Evolutionary conservation across 2,113 vertebrate genomes (phyloP).

Genomic region (Anoplopoma fimbria): DNA sequence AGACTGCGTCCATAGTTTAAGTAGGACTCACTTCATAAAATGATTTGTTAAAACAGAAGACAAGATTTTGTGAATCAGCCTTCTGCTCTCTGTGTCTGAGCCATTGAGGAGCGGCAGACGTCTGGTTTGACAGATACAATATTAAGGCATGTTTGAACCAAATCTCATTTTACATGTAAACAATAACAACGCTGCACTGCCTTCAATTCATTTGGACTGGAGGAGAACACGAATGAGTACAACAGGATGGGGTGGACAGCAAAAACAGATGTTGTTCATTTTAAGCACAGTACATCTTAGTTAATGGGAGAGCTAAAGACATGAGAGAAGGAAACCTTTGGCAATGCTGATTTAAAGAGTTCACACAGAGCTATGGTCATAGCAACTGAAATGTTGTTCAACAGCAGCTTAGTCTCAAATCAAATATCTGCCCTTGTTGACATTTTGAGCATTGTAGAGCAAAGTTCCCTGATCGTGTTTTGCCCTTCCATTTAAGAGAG

Average conservation of each 20-base stretch:
- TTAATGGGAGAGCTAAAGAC: background rate
- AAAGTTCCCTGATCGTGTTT: background rate
- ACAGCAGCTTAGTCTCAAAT: background rate
- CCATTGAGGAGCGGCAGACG: too few species aligned
- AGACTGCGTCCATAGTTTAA: background rate
- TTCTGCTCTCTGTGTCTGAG: background rate
- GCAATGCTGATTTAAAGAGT: background rate
- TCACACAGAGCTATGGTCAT: background rate
- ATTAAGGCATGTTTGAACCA: constrained; percentile 8
- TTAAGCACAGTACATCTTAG: background rate
- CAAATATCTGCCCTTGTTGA: background rate
- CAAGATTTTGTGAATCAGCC: background rate
- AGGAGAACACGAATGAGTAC: background rate
- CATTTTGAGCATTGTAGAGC: background rate
- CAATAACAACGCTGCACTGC: background rate
- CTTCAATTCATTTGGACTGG: background rate
- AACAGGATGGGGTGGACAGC: background rate
- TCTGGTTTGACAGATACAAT: background rate
- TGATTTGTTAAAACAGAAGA: background rate
- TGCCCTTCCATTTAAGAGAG: background rate
- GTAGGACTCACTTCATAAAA: background rate
- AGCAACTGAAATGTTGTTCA: background rate
- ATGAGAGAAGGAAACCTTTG: background rate
- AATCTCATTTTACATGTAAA: constrained; percentile 26
- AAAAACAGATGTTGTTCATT: background rate